Evolutionary conservation across 1,140 invertebrate genomes (phyloP).

Genomic region (Caerostris extrusa): DNA sequence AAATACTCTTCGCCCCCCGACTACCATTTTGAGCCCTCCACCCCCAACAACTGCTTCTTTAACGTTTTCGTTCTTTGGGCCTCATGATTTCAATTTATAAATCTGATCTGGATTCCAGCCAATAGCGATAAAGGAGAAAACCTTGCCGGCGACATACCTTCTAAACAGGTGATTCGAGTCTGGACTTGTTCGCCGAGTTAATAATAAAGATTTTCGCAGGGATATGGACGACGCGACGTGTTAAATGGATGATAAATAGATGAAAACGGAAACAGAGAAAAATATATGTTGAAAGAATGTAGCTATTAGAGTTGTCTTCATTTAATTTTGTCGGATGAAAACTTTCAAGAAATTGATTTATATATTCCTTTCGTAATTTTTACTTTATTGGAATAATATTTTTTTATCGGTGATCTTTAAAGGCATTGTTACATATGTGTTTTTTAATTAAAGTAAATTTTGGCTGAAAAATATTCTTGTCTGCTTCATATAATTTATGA

Average conservation of each 20-base stretch:
- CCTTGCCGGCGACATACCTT: not conserved
- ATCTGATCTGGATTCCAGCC: constrained; percentile 57
- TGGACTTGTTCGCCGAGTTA: not conserved
- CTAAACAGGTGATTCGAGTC: constrained; percentile 49
- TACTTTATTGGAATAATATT: too few relatives aligned
- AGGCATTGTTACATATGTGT: too few relatives aligned
- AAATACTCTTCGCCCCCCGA: not conserved
- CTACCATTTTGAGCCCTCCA: too few relatives aligned
- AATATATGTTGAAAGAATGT: too few relatives aligned
- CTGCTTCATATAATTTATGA: too few relatives aligned
- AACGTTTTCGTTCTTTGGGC: not conserved
- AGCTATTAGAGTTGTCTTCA: too few relatives aligned
- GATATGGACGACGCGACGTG: not conserved
- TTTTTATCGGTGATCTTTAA: too few relatives aligned
- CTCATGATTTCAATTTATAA: constrained; percentile 59
- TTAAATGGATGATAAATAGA: not conserved
- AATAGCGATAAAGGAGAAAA: constrained; percentile 20
- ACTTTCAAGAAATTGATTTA: too few relatives aligned
- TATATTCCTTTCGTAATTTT: too few relatives aligned
- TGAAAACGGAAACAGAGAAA: not conserved
- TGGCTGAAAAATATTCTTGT: too few relatives aligned
- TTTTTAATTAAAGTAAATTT: too few relatives aligned
- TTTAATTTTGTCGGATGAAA: too few relatives aligned
- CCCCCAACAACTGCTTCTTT: not conserved
- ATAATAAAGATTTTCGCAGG: not conserved